Conservation (phyloP, 2,113 vertebrate species). For the Kryptolebias marmoratus region DNA sequence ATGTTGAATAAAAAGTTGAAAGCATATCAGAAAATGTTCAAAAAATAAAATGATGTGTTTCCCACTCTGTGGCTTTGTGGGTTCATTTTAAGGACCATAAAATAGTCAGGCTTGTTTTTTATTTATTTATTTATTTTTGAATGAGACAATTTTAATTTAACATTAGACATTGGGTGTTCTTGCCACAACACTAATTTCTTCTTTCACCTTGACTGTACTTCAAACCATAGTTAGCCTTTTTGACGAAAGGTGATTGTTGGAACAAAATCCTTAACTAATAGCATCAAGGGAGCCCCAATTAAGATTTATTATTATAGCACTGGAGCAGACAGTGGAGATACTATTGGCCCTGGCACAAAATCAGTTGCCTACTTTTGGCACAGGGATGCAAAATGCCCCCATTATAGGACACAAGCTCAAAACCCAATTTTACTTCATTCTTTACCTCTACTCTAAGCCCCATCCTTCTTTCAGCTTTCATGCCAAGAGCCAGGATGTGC, state of each 20-base stretch:
- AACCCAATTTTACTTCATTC: neutral
- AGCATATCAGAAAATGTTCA: neutral
- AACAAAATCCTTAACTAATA: neutral
- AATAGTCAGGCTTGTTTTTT: neutral
- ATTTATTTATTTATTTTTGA: neutral
- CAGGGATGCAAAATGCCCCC: neutral
- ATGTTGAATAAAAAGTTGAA: neutral
- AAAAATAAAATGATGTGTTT: neutral
- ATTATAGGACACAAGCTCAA: neutral
- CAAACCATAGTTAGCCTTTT: neutral
- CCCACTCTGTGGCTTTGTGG: neutral
- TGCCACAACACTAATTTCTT: neutral
- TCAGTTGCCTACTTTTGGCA: neutral
- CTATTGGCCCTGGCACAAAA: neutral
- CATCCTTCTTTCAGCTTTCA: neutral
- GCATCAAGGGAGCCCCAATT: neutral
- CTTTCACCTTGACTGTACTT: neutral
- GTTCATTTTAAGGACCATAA: neutral
- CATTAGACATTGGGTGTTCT: neutral
- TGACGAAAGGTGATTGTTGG: neutral
- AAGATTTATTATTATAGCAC: neutral
- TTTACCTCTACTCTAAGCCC: neutral
- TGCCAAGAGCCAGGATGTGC: neutral
- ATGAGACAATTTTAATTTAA: neutral
- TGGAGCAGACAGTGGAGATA: neutral